These are phyloP conservation scores for Catocala fraxini DNA, from an alignment of 2,888 invertebrate species.

Conservation along the genomic window DNA sequence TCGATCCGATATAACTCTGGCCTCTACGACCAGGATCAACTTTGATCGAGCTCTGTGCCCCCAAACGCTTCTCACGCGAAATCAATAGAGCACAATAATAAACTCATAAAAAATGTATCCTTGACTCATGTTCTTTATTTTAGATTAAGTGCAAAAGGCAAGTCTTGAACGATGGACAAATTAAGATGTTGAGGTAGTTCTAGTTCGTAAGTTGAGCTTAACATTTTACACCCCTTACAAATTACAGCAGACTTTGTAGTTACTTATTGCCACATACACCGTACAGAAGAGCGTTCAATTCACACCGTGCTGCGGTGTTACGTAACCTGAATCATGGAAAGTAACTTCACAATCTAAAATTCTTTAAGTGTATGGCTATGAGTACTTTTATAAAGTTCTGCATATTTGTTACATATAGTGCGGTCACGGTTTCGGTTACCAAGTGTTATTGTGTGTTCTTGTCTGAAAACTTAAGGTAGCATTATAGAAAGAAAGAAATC, in stretches of 20 bases:
- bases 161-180: slow-evolving; percentile 11
- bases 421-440: too few species aligned
- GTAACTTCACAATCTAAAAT: too few species aligned
- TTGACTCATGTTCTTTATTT: slow-evolving; percentile 8
- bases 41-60: slow-evolving; percentile 30
- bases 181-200: slow-evolving; percentile 4
- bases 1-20: slow-evolving; percentile 36
- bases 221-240: slow-evolving; percentile 10
- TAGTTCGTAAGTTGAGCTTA: slow-evolving; percentile 3
- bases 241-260: background rate
- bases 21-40: slow-evolving; percentile 28
- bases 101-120: slow-evolving; percentile 22
- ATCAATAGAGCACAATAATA: slow-evolving; percentile 34
- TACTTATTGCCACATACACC: slow-evolving; percentile 6
- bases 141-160: slow-evolving; percentile 9
- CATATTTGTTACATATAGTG: too few species aligned
- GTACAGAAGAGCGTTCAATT: background rate
- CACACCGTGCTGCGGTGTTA: background rate
- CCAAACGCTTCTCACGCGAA: slow-evolving; percentile 20
- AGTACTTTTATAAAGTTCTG: too few species aligned
- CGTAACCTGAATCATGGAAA: too few species aligned
- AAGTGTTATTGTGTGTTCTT: too few species aligned
- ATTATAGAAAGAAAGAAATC: too few species aligned
- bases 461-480: too few species aligned
- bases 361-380: too few species aligned